A percentile compares a stretch with the other conserved stretches of the same genome.
Conservation (phyloP, 2,888 invertebrate genomes). For the Lacanobia wlatinum region DNA sequence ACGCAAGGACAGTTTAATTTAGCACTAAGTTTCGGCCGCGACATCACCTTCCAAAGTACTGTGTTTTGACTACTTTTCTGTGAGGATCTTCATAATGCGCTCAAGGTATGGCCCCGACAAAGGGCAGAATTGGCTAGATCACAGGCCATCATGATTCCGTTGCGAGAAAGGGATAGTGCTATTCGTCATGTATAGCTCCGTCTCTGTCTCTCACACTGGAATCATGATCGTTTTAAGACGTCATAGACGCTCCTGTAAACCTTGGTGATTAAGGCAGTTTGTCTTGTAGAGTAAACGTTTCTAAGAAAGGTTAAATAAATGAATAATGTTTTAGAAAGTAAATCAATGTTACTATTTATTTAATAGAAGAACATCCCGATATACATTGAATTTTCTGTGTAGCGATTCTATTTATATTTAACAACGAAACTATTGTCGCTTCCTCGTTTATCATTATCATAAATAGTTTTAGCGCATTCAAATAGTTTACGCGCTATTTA, state of each 20-base stretch:
- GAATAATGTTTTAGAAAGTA: too few species aligned
- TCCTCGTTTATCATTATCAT: constrained; percentile 9
- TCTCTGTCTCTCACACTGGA: too few species aligned
- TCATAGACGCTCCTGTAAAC: too few species aligned
- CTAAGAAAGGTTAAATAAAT: too few species aligned
- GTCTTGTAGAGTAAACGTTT: too few species aligned
- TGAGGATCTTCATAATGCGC: not conserved
- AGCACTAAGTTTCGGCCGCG: not conserved
- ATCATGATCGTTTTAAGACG: too few species aligned
- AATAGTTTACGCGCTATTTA: constrained; percentile 28
- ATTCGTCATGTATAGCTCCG: too few species aligned
- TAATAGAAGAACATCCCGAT: not conserved
- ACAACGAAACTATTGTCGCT: constrained; percentile 24
- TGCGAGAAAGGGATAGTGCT: too few species aligned
- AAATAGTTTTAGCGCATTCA: constrained; percentile 28
- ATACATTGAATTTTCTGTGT: not conserved
- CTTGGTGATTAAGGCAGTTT: too few species aligned
- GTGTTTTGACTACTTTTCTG: not conserved
- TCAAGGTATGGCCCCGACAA: not conserved
- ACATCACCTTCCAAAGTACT: not conserved
- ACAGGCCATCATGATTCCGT: too few species aligned
- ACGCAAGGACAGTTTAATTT: constrained; percentile 26
- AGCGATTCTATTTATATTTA: constrained; percentile 23
- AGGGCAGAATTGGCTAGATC: too few species aligned
- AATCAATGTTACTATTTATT: not conserved